A percentile compares a stretch with the other conserved stretches of the same genome.
Evolutionary conservation across 1,140 invertebrate species (phyloP).

Genomic region (Lasioglossum baleicum): DNA sequence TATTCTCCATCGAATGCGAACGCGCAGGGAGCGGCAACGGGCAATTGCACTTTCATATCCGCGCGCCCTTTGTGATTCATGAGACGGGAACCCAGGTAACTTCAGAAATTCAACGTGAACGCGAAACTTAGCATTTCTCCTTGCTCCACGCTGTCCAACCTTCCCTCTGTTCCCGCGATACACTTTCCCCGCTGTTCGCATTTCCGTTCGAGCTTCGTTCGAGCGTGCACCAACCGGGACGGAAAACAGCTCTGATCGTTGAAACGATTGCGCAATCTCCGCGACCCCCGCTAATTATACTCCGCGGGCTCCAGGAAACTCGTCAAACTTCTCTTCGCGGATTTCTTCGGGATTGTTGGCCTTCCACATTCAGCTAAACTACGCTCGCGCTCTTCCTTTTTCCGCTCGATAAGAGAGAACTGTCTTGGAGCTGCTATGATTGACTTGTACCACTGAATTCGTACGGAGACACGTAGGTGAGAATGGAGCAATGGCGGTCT

Average conservation of each 20-base stretch:
- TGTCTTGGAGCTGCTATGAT: neutral
- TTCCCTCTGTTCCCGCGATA: neutral
- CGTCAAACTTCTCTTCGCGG: neutral
- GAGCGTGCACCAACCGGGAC: no score
- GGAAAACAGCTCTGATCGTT: no score
- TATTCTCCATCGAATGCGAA: constrained; percentile 27
- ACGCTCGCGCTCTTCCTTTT: neutral
- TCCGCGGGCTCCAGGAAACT: neutral
- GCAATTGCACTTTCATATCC: constrained; percentile 48
- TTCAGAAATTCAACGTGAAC: constrained; percentile 46
- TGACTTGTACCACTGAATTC: neutral
- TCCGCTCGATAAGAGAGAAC: neutral
- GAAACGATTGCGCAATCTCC: neutral
- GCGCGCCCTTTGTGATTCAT: constrained; percentile 46
- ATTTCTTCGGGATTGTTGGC: neutral
- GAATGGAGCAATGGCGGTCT: no score
- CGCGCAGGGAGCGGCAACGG: neutral
- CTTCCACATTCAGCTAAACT: no score
- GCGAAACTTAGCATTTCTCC: constrained; percentile 22
- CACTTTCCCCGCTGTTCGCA: neutral
- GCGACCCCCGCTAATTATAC: neutral
- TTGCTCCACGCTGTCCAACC: no score
- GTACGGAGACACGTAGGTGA: neutral
- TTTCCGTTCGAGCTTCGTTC: neutral
- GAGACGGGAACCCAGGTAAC: constrained; percentile 20